Base-by-base conservation (phyloP, 2,797 vertebrate genomes). In the Phataginus tetradactyla region DNA sequence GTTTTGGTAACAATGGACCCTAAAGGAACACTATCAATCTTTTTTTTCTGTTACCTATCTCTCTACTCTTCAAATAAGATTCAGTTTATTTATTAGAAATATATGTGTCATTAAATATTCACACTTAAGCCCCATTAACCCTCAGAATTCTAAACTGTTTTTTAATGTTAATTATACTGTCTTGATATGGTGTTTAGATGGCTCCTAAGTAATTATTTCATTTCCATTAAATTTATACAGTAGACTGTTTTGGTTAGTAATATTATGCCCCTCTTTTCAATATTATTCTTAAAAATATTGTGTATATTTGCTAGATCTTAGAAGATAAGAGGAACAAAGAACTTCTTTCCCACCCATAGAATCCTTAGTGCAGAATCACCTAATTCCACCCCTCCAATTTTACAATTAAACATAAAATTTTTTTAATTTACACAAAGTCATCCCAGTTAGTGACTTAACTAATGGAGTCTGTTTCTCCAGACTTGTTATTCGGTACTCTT, bases 161-260 rank as follows among this genome's bases (percentile, higher is more conserved):
- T 66, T 75, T 15, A 94, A 66, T 11, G 63, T 91, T 81, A 97
- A 95, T 86, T 90, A 90, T 77, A 63, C n/a, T 74, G 20, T 55
- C 7, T 90, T 83, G 39, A 18, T 66, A 10, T 0, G 57, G 71
- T 87, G 8, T 66, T 85, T 86, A 39, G 14, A 4, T 61, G 10
- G 17, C 32, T 63, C 14, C 29, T 72, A n/a, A 37, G 25, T 53
- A 86, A 64, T 79, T 34, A 92, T 51, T 92, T 94, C 39, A 80
- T 91, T 83, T 89, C 7, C 21, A 63, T 68, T 94, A 84, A 53
- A 95, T 66, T 69, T 93, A 3, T 69, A 34, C 4, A 71, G 6
- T 45, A 68, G 15, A 89, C 64, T 83, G 13, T 42, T 68, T 37
- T 25, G 1, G 3, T 81, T 85, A 91, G 4, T 86, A 68, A 61